Conservation (phyloP, 2,797 vertebrate genomes). For the Pseudochromis fuscus region DNA sequence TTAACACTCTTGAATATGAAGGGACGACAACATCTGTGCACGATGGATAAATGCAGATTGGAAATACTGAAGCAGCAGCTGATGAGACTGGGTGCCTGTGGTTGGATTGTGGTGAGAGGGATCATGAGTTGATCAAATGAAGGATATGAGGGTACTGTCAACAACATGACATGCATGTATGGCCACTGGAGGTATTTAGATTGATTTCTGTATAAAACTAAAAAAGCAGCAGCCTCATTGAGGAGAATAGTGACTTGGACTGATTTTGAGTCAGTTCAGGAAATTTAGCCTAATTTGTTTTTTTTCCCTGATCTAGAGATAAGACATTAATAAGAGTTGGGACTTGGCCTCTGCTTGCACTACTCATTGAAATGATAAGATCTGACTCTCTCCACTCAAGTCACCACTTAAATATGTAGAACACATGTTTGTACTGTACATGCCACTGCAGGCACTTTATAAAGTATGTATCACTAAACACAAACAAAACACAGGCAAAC, state of each 20-base stretch:
- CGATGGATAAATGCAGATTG: constrained; percentile 21
- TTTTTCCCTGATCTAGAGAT: constrained; percentile 28
- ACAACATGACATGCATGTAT: constrained; percentile 35
- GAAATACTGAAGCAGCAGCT: constrained; percentile 25
- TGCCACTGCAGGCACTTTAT: neutral
- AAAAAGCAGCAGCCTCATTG: constrained; percentile 40
- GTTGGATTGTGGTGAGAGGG: constrained; percentile 39
- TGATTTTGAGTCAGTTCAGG: constrained; percentile 21
- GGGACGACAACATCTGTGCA: neutral
- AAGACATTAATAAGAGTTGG: constrained; percentile 27
- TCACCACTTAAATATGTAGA: neutral
- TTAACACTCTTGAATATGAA: constrained; percentile 28
- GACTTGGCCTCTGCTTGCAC: neutral
- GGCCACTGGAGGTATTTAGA: constrained; percentile 53
- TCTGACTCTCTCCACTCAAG: neutral
- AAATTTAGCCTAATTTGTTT: constrained; percentile 11
- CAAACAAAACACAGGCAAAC: neutral
- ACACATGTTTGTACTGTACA: constrained; percentile 1
- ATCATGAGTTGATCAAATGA: constrained; percentile 50
- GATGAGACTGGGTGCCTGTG: constrained; percentile 15
- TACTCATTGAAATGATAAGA: neutral
- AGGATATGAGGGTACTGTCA: constrained; percentile 49
- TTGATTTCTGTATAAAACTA: constrained; percentile 39
- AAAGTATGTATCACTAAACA: neutral
- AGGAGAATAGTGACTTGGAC: constrained; percentile 34